Base-by-base conservation (phyloP, 2,113 vertebrate species). In the Camarhynchus parvulus region DNA sequence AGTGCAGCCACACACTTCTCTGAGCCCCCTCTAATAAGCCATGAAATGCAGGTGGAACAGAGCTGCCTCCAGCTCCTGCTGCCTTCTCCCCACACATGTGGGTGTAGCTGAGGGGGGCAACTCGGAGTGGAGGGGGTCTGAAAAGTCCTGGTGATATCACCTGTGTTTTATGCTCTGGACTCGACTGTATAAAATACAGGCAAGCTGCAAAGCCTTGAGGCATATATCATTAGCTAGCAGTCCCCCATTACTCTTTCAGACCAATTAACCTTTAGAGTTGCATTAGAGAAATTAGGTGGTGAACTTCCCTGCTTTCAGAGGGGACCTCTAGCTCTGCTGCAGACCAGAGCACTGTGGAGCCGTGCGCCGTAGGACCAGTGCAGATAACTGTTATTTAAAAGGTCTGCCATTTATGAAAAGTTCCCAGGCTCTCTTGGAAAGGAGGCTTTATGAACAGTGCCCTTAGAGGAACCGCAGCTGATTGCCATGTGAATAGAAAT, bases 11-110 rank as follows among this genome's bases (percentile, higher is more conserved):
- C 94, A 96, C 98, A 98, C 98, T 98, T 98, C 97, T 97, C 91
- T 37, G 95, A 98, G 97, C 97, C 98, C 98, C 90, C 97, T 97
- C 97, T 98, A 98, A 98, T 97, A 98, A 99, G 98, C 97, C 98
- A 96, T 98, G 98, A 98, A 98, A 98, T 96, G 97, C 98, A 98
- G 98, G 98, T 98, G 98, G 98, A 97, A 95, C 93, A 95, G 97
- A 83, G 95, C 97, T 76, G 94, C 98, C 98, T 95, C 95, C 94
- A 95, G 97, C 98, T 94, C 97, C 96, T 90, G 96, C 95, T 76
- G 93, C 97, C 98, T 97, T 93, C 98, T 93, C 98, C 96, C 72
- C 42, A 96, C 97, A 91, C 97, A 90, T 93, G 98, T 97, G 98
- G 83, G 73, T 58, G 62, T 46, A 50, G 74, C 18, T 5, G 13